Conservation (phyloP, 2,797 vertebrate species). For the Spheniscus humboldti region DNA sequence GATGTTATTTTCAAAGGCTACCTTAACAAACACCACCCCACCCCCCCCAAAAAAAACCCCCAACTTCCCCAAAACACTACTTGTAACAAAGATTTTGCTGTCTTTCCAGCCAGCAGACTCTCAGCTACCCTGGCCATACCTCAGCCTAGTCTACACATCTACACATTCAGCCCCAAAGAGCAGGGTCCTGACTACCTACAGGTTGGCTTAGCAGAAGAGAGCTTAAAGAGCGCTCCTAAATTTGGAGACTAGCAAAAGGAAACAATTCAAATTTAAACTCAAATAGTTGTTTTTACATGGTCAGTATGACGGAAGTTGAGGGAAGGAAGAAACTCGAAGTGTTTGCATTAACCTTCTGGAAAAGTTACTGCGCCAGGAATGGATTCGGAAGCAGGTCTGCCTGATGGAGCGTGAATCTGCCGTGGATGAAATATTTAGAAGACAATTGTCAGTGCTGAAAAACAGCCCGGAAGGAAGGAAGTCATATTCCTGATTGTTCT, state of each 20-base stretch:
- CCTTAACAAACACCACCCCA: neutral
- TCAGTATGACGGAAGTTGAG: neutral
- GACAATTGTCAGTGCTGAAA: neutral
- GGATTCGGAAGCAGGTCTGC: neutral
- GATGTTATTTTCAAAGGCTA: neutral
- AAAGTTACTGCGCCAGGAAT: rapidly evolving
- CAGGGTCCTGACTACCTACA: neutral
- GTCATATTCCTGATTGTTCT: neutral
- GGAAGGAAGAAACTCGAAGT: neutral
- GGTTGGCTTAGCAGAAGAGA: neutral
- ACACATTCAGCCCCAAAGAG: neutral
- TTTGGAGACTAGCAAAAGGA: neutral
- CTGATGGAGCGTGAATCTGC: neutral
- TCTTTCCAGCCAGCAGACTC: neutral
- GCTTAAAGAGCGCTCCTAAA: neutral
- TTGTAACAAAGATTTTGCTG: neutral
- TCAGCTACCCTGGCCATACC: neutral
- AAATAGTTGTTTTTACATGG: neutral
- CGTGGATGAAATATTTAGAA: neutral
- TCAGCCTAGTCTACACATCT: neutral
- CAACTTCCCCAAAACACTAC: neutral
- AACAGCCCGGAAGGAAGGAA: neutral
- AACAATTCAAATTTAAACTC: neutral
- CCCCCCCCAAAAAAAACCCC: neutral
- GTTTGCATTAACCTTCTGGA: neutral